A percentile compares a stretch with the other conserved stretches of the same genome.
These are phyloP conservation scores for Luperina nickerlii DNA, from an alignment of 2,888 invertebrate genomes.

Conservation along the genomic window DNA sequence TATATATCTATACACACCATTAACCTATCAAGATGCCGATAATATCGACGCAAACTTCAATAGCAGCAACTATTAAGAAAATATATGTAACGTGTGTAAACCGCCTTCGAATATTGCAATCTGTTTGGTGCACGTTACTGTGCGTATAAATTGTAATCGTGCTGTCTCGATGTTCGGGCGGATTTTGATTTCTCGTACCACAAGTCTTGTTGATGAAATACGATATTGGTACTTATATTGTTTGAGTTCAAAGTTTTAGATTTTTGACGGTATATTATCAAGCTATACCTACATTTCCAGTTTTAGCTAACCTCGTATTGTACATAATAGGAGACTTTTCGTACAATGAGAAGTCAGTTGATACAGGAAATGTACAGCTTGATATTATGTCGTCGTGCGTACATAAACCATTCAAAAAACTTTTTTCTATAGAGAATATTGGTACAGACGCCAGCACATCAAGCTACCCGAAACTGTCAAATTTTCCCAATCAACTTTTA, in stretches of 20 bases:
- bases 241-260: background rate
- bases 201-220: background rate
- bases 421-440: background rate
- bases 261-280: background rate
- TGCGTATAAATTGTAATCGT: slow-evolving; percentile 36
- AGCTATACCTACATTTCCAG: background rate
- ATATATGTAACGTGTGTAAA: slow-evolving; percentile 23
- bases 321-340: background rate
- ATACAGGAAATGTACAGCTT: background rate
- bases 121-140: slow-evolving; percentile 30
- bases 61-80: slow-evolving; percentile 21
- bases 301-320: background rate
- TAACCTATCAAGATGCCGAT: slow-evolving; percentile 6
- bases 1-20: slow-evolving; percentile 36
- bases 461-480: too few species aligned
- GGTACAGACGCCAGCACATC: too few species aligned
- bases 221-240: background rate
- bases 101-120: slow-evolving; percentile 34
- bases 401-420: background rate
- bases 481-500: too few species aligned
- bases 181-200: slow-evolving; percentile 29
- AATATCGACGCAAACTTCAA: slow-evolving; percentile 33
- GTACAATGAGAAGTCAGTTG: background rate
- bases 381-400: background rate
- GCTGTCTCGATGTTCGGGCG: slow-evolving; percentile 20